phyloP scores from a whole-genome alignment of 2,113 vertebrate genomes.

The Ramphastos sulfuratus region DNA sequence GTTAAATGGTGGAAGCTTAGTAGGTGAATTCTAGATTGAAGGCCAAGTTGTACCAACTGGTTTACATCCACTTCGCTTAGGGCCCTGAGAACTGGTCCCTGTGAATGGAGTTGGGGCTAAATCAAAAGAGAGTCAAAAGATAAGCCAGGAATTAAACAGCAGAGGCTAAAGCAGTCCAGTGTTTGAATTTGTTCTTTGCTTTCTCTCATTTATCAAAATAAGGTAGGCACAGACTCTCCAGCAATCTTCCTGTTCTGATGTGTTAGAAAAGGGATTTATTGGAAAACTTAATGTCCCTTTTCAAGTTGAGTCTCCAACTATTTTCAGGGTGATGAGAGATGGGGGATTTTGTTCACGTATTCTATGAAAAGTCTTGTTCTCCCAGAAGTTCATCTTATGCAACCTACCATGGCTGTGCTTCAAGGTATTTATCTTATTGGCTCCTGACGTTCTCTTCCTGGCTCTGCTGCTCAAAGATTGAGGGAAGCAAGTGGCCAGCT shows the following conservation, averaged over 20 bases:
- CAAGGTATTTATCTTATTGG: not conserved
- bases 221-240: not conserved
- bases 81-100: not conserved
- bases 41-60: not conserved
- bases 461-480: not conserved
- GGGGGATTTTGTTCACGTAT: fast-evolving
- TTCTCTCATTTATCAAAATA: not conserved
- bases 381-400: not conserved
- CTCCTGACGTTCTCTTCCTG: not conserved
- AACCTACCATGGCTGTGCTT: not conserved
- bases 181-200: not conserved
- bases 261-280: not conserved
- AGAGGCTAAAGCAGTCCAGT: not conserved
- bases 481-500: not conserved
- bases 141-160: not conserved
- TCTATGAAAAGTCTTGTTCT: not conserved
- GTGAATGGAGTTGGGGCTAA: not conserved
- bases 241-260: not conserved
- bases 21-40: not conserved
- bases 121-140: not conserved
- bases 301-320: not conserved
- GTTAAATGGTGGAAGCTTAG: not conserved
- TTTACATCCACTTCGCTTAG: not conserved
- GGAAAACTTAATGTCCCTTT: not conserved
- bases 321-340: not conserved